Conservation (phyloP, 92 coral and sea anemone genomes). For the Isaurus tuberculatus region DNA sequence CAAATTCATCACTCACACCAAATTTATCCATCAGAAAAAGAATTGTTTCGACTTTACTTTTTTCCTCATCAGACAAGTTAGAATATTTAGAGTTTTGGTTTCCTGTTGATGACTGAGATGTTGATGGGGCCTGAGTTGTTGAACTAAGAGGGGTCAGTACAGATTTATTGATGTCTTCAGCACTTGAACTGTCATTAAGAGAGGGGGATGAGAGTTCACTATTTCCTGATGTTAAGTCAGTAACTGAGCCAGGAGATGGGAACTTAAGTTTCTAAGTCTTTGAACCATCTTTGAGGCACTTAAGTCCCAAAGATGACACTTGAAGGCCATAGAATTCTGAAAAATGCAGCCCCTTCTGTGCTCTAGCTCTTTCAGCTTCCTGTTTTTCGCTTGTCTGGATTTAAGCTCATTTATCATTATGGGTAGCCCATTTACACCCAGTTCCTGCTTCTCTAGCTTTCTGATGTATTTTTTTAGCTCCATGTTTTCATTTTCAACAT, state of each 20-base stretch:
- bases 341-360: constrained; percentile 59
- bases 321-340: constrained; percentile 51
- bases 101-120: constrained; percentile 16
- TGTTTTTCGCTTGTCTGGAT: constrained; percentile 58
- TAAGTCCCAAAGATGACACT: constrained; percentile 40
- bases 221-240: background rate
- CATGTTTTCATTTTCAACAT: constrained; percentile 27
- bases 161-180: constrained; percentile 18
- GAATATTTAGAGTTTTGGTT: background rate
- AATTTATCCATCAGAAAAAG: constrained; percentile 65
- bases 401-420: constrained; percentile 58
- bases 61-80: constrained; percentile 50
- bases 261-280: constrained; percentile 29
- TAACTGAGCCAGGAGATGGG: background rate
- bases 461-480: constrained; percentile 52
- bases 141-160: constrained; percentile 20
- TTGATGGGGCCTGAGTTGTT: constrained; percentile 19
- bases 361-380: constrained; percentile 60
- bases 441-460: constrained; percentile 54
- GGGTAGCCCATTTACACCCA: constrained; percentile 29
- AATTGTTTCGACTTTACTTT: constrained; percentile 58
- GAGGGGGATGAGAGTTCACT: background rate
- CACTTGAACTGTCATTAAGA: constrained; percentile 25
- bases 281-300: constrained; percentile 24
- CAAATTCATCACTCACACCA: constrained; percentile 70